Percentiles rank a stretch among this genome's conserved stretches.
Evolutionary conservation across 2,888 invertebrate species (phyloP).

Genomic region (Heliconius ethilla): DNA sequence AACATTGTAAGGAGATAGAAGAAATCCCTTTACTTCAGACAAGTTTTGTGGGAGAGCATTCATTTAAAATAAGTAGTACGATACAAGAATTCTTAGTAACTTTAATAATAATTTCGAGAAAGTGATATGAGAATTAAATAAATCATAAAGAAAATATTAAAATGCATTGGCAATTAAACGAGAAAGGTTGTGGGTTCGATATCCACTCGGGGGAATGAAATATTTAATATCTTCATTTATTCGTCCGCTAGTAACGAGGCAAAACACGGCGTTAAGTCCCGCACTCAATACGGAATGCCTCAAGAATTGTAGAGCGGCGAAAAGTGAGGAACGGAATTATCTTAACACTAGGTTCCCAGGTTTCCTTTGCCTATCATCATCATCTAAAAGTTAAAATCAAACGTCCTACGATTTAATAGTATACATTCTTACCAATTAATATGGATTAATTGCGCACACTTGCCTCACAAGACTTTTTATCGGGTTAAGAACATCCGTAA

Average conservation of each 20-base stretch:
- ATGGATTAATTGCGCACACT: too few species aligned
- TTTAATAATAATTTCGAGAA: too few species aligned
- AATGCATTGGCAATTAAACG: too few species aligned
- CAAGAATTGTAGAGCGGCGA: too few species aligned
- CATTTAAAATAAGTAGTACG: not conserved
- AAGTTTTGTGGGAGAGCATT: slow-evolving; percentile 7
- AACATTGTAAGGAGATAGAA: slow-evolving; percentile 45
- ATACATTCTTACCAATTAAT: too few species aligned
- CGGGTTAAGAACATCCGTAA: not conserved
- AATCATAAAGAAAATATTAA: too few species aligned
- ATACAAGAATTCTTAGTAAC: too few species aligned
- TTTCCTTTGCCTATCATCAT: not conserved
- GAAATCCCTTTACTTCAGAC: slow-evolving; percentile 32
- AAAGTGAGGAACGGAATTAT: not conserved
- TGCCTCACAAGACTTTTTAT: too few species aligned
- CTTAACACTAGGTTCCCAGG: not conserved
- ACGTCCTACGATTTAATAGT: too few species aligned
- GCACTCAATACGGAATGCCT: not conserved
- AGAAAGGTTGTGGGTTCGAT: too few species aligned
- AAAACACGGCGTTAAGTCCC: not conserved
- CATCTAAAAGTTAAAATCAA: too few species aligned
- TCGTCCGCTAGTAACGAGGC: not conserved
- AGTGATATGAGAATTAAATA: too few species aligned
- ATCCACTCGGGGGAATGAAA: not conserved
- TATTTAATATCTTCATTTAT: not conserved